Evolutionary conservation across 2,113 vertebrate genomes (phyloP).

Genomic region (Gopherus flavomarginatus): DNA sequence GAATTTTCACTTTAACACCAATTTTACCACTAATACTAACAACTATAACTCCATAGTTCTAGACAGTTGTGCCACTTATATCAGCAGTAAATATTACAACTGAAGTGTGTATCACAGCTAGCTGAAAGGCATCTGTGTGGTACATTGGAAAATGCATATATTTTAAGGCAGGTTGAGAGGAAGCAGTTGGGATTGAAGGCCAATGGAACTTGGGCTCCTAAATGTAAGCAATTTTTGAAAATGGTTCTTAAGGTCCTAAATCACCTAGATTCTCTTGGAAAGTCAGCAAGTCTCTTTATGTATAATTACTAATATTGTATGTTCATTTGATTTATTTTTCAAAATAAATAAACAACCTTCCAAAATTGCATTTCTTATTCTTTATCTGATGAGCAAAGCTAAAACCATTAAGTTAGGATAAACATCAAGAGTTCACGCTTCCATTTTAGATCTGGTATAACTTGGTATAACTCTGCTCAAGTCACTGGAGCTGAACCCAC

Average conservation of each 20-base stretch:
- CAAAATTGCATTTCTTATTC: not conserved
- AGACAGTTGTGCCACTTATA: not conserved
- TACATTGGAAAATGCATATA: not conserved
- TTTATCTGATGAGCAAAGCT: not conserved
- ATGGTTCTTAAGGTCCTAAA: too few species aligned
- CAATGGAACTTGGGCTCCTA: not conserved
- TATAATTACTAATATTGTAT: not conserved
- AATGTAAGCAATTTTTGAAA: too few species aligned
- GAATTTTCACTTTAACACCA: not conserved
- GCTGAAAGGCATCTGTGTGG: not conserved
- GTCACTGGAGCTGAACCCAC: not conserved
- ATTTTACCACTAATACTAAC: too few species aligned
- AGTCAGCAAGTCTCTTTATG: too few species aligned
- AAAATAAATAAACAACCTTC: not conserved
- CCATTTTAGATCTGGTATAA: not conserved
- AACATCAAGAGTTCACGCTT: not conserved
- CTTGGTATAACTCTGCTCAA: too few species aligned
- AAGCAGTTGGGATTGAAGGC: not conserved
- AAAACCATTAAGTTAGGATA: not conserved
- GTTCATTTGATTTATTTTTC: conserved; percentile 3
- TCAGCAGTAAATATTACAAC: not conserved
- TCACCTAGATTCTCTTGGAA: too few species aligned
- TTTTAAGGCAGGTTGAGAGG: fast-evolving
- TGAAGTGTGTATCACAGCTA: not conserved
- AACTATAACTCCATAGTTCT: too few species aligned